These are phyloP conservation scores for Buathra laborator DNA, from an alignment of 2,888 invertebrate species.

Conservation along the genomic window DNA sequence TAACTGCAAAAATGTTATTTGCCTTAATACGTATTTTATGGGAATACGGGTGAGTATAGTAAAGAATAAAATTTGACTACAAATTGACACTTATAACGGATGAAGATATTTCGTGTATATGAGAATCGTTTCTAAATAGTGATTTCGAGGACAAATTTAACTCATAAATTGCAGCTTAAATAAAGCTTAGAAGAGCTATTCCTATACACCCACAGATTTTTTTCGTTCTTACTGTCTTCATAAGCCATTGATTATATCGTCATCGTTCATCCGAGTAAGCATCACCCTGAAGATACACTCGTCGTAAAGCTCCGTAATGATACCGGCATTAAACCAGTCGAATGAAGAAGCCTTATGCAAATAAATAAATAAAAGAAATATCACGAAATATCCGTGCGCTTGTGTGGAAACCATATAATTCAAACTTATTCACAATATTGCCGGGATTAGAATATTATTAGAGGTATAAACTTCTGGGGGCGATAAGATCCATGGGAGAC, in stretches of 20 bases:
- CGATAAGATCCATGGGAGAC: conserved; percentile 17
- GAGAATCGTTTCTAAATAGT: not conserved
- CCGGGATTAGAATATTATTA: conserved; percentile 30
- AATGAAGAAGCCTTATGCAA: conserved; percentile 46
- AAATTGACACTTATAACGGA: conserved; percentile 22
- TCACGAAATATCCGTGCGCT: conserved; percentile 1
- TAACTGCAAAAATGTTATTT: not conserved
- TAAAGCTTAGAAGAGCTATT: conserved; percentile 1
- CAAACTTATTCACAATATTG: conserved; percentile 45
- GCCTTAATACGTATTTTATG: not conserved
- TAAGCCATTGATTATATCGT: conserved; percentile 22
- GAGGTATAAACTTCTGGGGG: not conserved
- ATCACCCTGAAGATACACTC: conserved; percentile 10
- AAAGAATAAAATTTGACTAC: conserved; percentile 5
- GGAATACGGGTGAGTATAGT: not conserved
- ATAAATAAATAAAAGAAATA: conserved; percentile 38
- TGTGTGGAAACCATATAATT: conserved; percentile 43
- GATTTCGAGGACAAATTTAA: conserved; percentile 33
- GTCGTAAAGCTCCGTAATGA: conserved; percentile 11
- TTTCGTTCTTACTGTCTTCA: conserved; percentile 17
- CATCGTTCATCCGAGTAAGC: not conserved
- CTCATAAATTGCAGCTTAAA: conserved; percentile 53
- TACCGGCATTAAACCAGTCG: conserved; percentile 39
- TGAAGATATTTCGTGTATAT: conserved; percentile 49
- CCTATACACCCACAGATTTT: conserved; percentile 23